A percentile compares a stretch with the other conserved stretches of the same genome.
Conservation (phyloP, 53 echinoderm and acorn worm genomes). For the Holothuria scabra region DNA sequence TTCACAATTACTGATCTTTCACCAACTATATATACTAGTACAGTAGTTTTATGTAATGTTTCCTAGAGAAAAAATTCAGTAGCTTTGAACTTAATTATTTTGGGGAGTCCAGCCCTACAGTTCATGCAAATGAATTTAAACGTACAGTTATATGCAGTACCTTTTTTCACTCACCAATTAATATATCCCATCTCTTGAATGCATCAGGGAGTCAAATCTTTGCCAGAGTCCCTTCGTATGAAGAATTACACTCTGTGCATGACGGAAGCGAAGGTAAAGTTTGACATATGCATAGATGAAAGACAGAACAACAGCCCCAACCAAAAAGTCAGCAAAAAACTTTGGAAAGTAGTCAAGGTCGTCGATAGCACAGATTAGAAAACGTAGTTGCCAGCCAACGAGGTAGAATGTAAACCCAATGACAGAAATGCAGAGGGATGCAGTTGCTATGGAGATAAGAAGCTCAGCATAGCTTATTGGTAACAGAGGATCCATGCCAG, state of each 20-base stretch:
- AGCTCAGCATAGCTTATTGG: slow-evolving; percentile 3
- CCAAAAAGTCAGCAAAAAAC: slow-evolving; percentile 16
- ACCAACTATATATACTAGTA: too few species aligned
- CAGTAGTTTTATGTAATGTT: too few species aligned
- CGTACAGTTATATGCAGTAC: too few species aligned
- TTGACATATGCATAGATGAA: slow-evolving; percentile 20
- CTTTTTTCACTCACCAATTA: not conserved
- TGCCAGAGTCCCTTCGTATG: slow-evolving; percentile 33
- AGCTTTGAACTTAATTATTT: too few species aligned
- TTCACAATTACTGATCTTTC: too few species aligned
- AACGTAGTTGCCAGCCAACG: slow-evolving; percentile 21
- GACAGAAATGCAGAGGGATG: slow-evolving; percentile 4
- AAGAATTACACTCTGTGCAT: slow-evolving; percentile 6
- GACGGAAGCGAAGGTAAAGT: slow-evolving; percentile 25
- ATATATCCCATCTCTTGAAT: slow-evolving; percentile 37
- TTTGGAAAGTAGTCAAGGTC: not conserved
- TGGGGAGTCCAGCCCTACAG: too few species aligned
- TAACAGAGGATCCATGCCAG: slow-evolving; percentile 35
- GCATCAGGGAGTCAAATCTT: slow-evolving; percentile 40
- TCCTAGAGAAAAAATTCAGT: too few species aligned
- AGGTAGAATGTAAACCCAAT: slow-evolving; percentile 32
- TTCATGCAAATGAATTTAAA: too few species aligned
- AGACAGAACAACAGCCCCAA: slow-evolving; percentile 6
- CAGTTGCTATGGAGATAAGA: not conserved
- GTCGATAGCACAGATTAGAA: not conserved